Percentiles rank a stretch among this genome's conserved stretches.
Evolutionary conservation across 30 jellyfish, hydroid and myxozoan species (phyloP).

Genomic region (Turritopsis rubra): DNA sequence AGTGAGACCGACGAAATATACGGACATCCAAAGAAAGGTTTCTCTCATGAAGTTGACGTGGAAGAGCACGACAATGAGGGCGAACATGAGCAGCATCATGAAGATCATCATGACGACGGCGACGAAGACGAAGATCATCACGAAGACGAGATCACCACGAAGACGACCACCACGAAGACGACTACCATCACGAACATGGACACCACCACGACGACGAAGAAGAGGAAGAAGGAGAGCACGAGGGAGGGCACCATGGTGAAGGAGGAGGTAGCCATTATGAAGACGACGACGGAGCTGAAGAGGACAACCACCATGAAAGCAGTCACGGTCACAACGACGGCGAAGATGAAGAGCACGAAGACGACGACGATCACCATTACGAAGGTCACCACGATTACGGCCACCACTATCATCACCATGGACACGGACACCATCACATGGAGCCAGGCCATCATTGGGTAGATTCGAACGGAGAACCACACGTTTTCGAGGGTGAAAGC

Average conservation of each 20-base stretch:
- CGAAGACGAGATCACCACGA: constrained; percentile 21
- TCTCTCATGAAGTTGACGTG: neutral
- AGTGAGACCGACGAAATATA: constrained; percentile 36
- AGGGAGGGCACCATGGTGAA: constrained; percentile 10
- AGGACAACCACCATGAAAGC: constrained; percentile 7
- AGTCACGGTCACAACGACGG: neutral
- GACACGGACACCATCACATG: neutral
- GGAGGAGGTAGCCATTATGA: neutral
- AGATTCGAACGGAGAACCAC: neutral
- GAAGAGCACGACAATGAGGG: neutral
- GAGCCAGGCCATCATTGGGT: constrained; percentile 7
- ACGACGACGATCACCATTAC: constrained; percentile 10
- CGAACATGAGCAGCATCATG: neutral
- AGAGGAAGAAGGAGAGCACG: constrained; percentile 15
- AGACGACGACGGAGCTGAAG: neutral
- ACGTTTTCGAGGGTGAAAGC: neutral
- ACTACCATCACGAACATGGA: neutral
- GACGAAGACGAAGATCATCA: constrained; percentile 1
- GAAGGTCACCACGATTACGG: constrained; percentile 13
- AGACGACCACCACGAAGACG: neutral
- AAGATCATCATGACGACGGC: neutral
- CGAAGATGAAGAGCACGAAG: constrained; percentile 17
- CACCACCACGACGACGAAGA: constrained; percentile 3
- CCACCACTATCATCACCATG: neutral
- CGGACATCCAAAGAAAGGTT: constrained; percentile 11